Evolutionary conservation across 2,113 vertebrate genomes (phyloP).

Genomic region (Smithornis capensis): DNA sequence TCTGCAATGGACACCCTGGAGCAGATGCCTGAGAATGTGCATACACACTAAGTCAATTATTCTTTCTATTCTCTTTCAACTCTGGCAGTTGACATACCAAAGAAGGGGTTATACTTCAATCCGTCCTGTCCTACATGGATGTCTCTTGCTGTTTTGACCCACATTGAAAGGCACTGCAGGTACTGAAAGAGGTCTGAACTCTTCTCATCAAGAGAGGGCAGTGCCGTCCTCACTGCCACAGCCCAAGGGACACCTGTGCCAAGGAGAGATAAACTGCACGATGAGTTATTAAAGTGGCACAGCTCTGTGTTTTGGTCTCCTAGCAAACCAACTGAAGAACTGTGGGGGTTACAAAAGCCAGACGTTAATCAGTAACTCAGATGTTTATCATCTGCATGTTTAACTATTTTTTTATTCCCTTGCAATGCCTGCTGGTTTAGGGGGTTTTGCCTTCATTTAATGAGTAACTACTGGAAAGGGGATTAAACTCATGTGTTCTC

Average conservation of each 20-base stretch:
- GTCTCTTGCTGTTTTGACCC: neutral
- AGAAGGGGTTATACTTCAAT: neutral
- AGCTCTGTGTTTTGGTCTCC: constrained; percentile 36
- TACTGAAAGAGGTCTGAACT: neutral
- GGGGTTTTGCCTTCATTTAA: constrained; percentile 32
- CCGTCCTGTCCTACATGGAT: neutral
- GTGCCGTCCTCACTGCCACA: neutral
- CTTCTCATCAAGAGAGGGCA: constrained; percentile 49
- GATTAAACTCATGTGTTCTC: constrained; percentile 35
- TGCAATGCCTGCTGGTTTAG: neutral
- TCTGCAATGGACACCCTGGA: neutral
- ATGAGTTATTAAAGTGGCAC: neutral
- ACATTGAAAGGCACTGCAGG: neutral
- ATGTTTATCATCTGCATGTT: constrained; percentile 34
- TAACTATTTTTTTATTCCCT: constrained; percentile 33
- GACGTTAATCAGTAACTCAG: constrained; percentile 66
- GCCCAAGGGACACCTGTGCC: neutral
- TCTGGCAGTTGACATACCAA: neutral
- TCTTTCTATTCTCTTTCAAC: neutral
- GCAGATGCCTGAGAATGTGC: neutral
- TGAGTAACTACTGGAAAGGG: constrained; percentile 43
- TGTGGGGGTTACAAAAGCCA: constrained; percentile 8
- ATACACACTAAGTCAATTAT: neutral
- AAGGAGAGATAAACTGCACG: neutral
- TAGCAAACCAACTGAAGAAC: neutral